phyloP scores from a whole-genome alignment of 2,113 vertebrate species.

The Gracilinanus agilis region DNA sequence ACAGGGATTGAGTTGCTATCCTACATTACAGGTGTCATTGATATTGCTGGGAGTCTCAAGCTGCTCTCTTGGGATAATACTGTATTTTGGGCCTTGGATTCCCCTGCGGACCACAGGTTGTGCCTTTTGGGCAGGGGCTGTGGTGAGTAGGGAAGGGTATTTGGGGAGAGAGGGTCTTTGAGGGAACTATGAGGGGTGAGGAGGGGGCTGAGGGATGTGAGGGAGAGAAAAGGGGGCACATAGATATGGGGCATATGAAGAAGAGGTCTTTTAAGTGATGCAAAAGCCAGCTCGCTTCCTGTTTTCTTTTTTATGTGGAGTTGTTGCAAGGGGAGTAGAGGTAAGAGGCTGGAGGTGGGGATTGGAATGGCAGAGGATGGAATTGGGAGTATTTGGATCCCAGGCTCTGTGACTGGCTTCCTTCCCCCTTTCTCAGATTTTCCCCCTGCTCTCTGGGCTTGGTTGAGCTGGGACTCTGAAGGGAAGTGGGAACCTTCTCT shows the following conservation, averaged over 20 bases:
- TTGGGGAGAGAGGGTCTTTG: too few species aligned
- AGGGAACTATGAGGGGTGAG: not conserved
- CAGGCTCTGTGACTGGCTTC: not conserved
- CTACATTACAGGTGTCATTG: constrained; percentile 64
- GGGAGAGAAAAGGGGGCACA: not conserved
- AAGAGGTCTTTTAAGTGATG: not conserved
- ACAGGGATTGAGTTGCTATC: not conserved
- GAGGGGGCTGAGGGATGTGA: not conserved
- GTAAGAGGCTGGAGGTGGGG: not conserved
- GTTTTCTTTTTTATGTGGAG: not conserved
- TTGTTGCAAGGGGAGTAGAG: not conserved
- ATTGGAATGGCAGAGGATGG: not conserved
- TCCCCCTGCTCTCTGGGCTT: fast-evolving
- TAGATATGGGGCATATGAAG: not conserved
- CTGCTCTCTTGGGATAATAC: constrained; percentile 53
- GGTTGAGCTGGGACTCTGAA: not conserved
- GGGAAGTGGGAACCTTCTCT: not conserved
- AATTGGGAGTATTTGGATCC: too few species aligned
- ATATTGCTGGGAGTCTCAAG: constrained; percentile 61
- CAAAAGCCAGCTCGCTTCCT: not conserved
- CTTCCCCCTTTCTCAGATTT: not conserved
- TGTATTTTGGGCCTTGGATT: constrained; percentile 57
- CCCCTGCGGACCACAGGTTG: constrained; percentile 40
- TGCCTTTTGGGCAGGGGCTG: constrained; percentile 69
- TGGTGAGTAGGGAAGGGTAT: constrained; percentile 57